Conservation (phyloP, 2,113 vertebrate genomes). For the Perca schrenkii region DNA sequence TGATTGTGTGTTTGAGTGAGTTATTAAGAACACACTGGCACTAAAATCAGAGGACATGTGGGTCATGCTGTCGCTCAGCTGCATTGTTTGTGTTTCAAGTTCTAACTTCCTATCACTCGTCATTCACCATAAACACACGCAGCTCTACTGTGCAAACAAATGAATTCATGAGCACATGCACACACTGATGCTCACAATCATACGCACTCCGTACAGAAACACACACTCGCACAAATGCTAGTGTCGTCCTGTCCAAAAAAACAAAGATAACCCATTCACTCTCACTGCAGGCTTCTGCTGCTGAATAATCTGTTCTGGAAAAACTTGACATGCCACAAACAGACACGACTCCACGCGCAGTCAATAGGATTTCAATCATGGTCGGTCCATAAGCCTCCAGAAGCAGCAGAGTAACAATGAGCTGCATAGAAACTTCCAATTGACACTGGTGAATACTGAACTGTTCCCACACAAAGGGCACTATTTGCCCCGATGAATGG, state of each 20-base stretch:
- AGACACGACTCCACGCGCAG: constrained; percentile 38
- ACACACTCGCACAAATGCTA: background rate
- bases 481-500: constrained; percentile 60
- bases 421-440: constrained; percentile 66
- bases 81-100: constrained; percentile 9
- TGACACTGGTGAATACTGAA: constrained; percentile 68
- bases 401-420: constrained; percentile 72
- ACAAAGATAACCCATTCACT: constrained; percentile 24
- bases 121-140: constrained; percentile 40
- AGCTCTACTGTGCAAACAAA: background rate
- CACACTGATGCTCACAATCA: constrained; percentile 8
- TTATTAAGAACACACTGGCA: background rate
- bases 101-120: background rate
- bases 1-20: constrained; percentile 10
- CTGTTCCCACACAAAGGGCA: constrained; percentile 75
- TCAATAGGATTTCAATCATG: constrained; percentile 68
- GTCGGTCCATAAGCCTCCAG: constrained; percentile 69
- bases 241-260: background rate
- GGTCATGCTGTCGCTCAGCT: constrained; percentile 3
- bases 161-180: constrained; percentile 10
- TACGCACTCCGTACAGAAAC: background rate
- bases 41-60: constrained; percentile 5
- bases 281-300: constrained; percentile 11
- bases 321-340: constrained; percentile 44
- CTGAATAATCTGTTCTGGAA: constrained; percentile 70